Conservation (phyloP, 1,140 invertebrate genomes). For the Anoplolepis gracilipes region DNA sequence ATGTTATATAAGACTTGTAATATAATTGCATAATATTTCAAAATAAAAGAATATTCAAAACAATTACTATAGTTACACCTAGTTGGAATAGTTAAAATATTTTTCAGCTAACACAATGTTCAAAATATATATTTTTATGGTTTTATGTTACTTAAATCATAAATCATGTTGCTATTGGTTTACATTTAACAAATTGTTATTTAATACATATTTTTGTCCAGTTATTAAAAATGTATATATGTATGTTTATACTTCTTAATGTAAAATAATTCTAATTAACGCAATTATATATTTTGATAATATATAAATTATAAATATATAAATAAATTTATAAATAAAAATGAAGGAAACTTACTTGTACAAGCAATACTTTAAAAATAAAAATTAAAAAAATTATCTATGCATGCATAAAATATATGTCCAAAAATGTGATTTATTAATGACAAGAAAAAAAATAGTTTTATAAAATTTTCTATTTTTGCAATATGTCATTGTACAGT, state of each 20-base stretch:
- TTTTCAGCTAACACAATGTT: background rate
- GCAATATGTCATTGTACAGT: background rate
- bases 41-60: background rate
- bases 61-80: background rate
- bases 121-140: slow-evolving; percentile 2
- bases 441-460: background rate
- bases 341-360: background rate
- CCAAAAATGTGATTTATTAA: background rate
- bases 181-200: background rate
- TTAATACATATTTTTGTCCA: background rate
- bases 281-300: too few species aligned
- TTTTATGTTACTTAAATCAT: background rate
- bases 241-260: background rate
- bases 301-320: background rate
- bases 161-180: background rate
- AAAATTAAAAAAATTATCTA: too few species aligned
- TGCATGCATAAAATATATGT: too few species aligned
- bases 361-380: background rate
- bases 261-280: background rate
- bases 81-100: background rate
- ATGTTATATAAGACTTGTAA: background rate
- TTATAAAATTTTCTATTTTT: slow-evolving; percentile 8
- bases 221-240: background rate
- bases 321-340: slow-evolving; percentile 1
- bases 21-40: background rate